Percentiles rank a stretch among this genome's conserved stretches.
These are phyloP conservation scores for Schizotus pectinicornis DNA, from an alignment of 2,888 invertebrate genomes.

Conservation along the genomic window DNA sequence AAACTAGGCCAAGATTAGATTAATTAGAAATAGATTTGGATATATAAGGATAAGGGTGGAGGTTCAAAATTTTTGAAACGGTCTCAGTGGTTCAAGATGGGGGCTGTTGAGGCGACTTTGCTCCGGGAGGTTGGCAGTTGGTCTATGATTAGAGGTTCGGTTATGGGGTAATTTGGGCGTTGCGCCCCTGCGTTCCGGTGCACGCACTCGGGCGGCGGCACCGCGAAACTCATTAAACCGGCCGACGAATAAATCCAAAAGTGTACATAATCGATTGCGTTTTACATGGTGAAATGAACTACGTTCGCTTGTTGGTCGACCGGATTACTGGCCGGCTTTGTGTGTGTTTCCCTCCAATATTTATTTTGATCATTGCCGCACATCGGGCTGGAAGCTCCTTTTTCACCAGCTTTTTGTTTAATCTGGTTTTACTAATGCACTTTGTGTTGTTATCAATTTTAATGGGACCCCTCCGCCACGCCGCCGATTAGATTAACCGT, in stretches of 20 bases:
- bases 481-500: slow-evolving; percentile 24
- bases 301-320: slow-evolving; percentile 41
- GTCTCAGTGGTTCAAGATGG: too few species aligned
- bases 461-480: slow-evolving; percentile 6
- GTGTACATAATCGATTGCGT: slow-evolving; percentile 48
- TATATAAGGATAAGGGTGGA: too few species aligned
- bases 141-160: too few species aligned
- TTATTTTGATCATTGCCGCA: slow-evolving; percentile 38
- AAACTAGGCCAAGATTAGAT: too few species aligned
- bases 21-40: too few species aligned
- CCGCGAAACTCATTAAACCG: slow-evolving; percentile 35
- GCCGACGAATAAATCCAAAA: slow-evolving; percentile 39
- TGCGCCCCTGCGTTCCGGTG: slow-evolving; percentile 19
- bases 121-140: too few species aligned
- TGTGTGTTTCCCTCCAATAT: slow-evolving; percentile 42
- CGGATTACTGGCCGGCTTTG: slow-evolving; percentile 46
- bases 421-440: slow-evolving; percentile 41
- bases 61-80: too few species aligned
- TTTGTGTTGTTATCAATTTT: slow-evolving; percentile 37
- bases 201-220: slow-evolving; percentile 11
- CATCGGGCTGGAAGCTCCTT: slow-evolving; percentile 30
- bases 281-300: slow-evolving; percentile 47
- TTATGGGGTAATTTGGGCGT: too few species aligned
- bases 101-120: too few species aligned
- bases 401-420: slow-evolving; percentile 41